phyloP scores from a whole-genome alignment of 2,888 invertebrate species.

The Lasioglossum zephyrum region DNA sequence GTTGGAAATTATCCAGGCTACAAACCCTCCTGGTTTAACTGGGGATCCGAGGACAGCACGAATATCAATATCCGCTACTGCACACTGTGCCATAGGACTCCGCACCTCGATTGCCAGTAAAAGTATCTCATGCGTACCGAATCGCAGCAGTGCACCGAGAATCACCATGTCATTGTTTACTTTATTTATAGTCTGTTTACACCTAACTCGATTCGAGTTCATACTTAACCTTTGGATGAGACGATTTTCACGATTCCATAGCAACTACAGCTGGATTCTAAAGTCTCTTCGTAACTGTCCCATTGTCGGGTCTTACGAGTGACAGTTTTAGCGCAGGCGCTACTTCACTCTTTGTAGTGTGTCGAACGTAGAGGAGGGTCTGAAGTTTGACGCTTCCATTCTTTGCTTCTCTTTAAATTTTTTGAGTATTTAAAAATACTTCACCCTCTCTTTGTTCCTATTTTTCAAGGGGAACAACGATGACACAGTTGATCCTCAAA shows the following conservation, averaged over 20 bases:
- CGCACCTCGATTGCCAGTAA: slow-evolving; percentile 24
- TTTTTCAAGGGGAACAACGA: slow-evolving; percentile 43
- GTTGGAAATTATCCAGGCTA: slow-evolving; percentile 69
- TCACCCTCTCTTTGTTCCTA: slow-evolving; percentile 39
- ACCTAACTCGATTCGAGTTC: background rate
- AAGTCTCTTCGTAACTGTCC: background rate
- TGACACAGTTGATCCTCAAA: slow-evolving; percentile 35
- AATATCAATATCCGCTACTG: slow-evolving; percentile 57
- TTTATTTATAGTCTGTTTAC: background rate
- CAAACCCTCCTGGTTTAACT: slow-evolving; percentile 44
- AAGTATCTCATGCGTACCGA: slow-evolving; percentile 33
- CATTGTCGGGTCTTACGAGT: no score
- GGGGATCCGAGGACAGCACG: slow-evolving; percentile 51
- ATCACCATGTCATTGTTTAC: background rate
- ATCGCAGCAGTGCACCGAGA: slow-evolving; percentile 8
- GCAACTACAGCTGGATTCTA: background rate
- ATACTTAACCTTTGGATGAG: background rate
- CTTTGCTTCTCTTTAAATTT: no score
- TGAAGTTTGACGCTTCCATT: no score
- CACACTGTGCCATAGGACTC: slow-evolving; percentile 40
- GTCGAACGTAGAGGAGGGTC: no score
- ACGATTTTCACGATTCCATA: background rate
- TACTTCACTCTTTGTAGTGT: no score
- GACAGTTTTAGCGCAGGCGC: no score
- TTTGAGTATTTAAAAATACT: no score